These are phyloP conservation scores for Catostomus latipinnis DNA, from an alignment of 2,797 vertebrate genomes.

Conservation along the genomic window DNA sequence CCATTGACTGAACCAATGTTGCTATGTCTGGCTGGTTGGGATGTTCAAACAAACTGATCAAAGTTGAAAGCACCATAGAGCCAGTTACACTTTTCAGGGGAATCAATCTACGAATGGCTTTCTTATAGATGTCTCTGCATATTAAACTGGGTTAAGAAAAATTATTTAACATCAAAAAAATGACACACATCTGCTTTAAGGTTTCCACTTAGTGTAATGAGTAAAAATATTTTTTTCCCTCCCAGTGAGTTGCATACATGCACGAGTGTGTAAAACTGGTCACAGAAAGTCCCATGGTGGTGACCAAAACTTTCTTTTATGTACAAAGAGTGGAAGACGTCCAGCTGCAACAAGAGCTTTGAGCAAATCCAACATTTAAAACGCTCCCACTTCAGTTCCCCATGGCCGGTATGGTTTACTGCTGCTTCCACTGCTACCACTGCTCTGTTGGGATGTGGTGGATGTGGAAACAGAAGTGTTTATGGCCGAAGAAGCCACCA, in stretches of 20 bases:
- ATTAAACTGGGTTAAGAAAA: too few species aligned
- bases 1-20: too few species aligned
- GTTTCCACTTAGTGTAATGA: slow-evolving; percentile 12
- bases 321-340: slow-evolving; percentile 44
- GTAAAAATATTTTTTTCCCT: slow-evolving; percentile 21
- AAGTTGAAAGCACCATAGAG: too few species aligned
- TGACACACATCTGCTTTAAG: not conserved
- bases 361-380: slow-evolving; percentile 70
- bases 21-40: too few species aligned
- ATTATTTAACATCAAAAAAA: too few species aligned
- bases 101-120: too few species aligned
- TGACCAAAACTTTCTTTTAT: slow-evolving; percentile 36
- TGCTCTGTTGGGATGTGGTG: slow-evolving; percentile 68
- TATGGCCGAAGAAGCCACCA: slow-evolving; percentile 76
- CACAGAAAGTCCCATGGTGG: not conserved
- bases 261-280: slow-evolving; percentile 33
- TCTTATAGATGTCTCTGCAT: too few species aligned
- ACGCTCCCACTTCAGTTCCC: slow-evolving; percentile 94
- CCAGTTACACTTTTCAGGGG: too few species aligned
- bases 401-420: slow-evolving; percentile 90
- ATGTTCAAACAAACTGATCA: too few species aligned
- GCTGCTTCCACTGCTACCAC: slow-evolving; percentile 70
- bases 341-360: slow-evolving; percentile 27
- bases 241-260: slow-evolving; percentile 14
- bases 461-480: slow-evolving; percentile 78